Base-by-base conservation (phyloP, 2,888 invertebrate genomes). In the Tribolium freemani region DNA sequence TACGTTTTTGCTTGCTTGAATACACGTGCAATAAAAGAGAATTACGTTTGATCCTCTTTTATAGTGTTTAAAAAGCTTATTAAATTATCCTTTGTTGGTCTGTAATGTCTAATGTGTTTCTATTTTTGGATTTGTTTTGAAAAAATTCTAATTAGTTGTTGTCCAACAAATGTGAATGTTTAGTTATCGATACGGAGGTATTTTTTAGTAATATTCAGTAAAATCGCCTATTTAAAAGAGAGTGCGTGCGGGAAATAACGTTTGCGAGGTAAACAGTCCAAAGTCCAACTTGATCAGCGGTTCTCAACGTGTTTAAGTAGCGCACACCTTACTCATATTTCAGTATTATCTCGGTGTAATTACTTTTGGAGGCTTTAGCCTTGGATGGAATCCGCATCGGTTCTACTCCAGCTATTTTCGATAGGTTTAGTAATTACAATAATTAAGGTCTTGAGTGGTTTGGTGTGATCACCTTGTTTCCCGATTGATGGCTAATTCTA, bases 241-340 rank as follows among this genome's bases (percentile, higher is more conserved):
- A 63, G 50, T 50, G 63, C 31, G 63, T 63, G 63, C 10, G 30
- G 11, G 54, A 53, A 54, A 54, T 44, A 54, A 9, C 20, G 21
- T 20, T 11, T 63, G 20, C 66, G 53, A 66, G 53, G 66, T 66
- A 51, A 64, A 60, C 10, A 66, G 66, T 66, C 54, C 66, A 54
- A 66, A 66, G 66, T 66, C 66, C 66, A 54, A 63, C 10, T 16
- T 38, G 64, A 64, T 66, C 66, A 66, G 66, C 66, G 45, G 54
- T 66, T 45, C 66, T 11, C 9, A 54, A 66, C 63, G 46, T 60
- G 60, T 60, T 60, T 11, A 38, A 5, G 13, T 16, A 48, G 48
- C 60, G 5, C 45, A 57, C 56, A 57, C 56, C 56, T 57, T 57
- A 26, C 53, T 21, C 9, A 38, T 38, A 38, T 38, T n/a, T 38